Conservation (phyloP, 2,888 invertebrate species). For the Phania funesta region DNA sequence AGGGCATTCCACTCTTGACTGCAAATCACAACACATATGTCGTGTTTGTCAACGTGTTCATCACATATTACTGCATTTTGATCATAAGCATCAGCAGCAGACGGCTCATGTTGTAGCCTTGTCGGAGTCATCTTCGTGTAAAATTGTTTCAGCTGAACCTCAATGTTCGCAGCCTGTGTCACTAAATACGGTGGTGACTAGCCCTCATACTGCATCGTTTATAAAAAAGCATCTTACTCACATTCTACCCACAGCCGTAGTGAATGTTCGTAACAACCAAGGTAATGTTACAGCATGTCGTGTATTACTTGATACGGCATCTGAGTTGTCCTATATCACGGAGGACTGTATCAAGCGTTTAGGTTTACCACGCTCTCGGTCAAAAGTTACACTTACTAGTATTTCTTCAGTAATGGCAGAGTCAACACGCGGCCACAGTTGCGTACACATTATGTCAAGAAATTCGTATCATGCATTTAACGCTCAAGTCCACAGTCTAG, state of each 20-base stretch:
- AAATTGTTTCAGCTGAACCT: neutral
- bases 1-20: neutral
- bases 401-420: slow-evolving; percentile 32
- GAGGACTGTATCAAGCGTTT: slow-evolving; percentile 14
- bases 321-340: slow-evolving; percentile 10
- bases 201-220: neutral
- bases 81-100: neutral
- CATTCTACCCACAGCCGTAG: slow-evolving; percentile 18
- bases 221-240: neutral
- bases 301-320: slow-evolving; percentile 17
- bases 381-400: neutral
- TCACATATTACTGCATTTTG: neutral
- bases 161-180: neutral
- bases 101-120: neutral
- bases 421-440: neutral
- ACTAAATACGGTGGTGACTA: neutral
- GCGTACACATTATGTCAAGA: neutral
- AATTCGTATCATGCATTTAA: neutral
- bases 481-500: neutral
- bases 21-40: slow-evolving; percentile 7
- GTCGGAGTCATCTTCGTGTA: no score
- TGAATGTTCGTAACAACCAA: neutral
- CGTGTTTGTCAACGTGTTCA: slow-evolving; percentile 1
- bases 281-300: slow-evolving; percentile 6
- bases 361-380: neutral